Evolutionary conservation across 2,113 vertebrate species (phyloP), one percentile per base, ranked within the genome.

Genomic region (Triplophysa dalaica): DNA sequence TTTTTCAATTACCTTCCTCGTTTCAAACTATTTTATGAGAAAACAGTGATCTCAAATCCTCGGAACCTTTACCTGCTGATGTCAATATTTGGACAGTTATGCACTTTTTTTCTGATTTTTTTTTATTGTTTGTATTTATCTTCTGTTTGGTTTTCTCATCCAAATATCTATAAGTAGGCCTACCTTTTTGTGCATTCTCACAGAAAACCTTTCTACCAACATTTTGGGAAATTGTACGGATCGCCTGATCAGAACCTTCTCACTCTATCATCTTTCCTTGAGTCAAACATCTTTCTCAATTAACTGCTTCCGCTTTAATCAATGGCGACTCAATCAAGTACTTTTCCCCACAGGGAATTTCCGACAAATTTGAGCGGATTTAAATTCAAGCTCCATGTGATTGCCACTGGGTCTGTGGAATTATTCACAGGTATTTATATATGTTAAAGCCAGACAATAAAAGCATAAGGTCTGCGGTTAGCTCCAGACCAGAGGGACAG

Each of bases 401-500:
- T 52, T 73, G 52, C 58, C 50, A 24, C 56, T n/a, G 24, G 43
- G 61, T 38, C 38, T 29, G 4, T 72, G 48, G 11, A 67, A 77
- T 80, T 50, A 69, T 82, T 75, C 70, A 48, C 69, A 73, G 21
- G 67, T 79, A 56, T 75, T 78, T 14, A 75, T 78, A 65, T 77
- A 65, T 22, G 33, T 86, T 70, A 54, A 77, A 67, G 69, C 60
- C 43, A 77, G 26, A 50, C 78, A 80, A 63, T 76, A 60, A 80
- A 38, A 22, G 61, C 58, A 58, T 69, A 56, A 63, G 41, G 11
- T 50, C 14, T 33, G 64, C 5, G 48, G 70, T 70, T 82, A 78
- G 54, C 41, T 73, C 66, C 33, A 75, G 74, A 82, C 79, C 74
- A 84, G 73, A 50, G 70, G 83, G 50, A 52, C 24, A 6, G 43